A percentile compares a stretch with the other conserved stretches of the same genome.
Evolutionary conservation across 2,888 invertebrate species (phyloP).

Genomic region (Drosophila falleni): DNA sequence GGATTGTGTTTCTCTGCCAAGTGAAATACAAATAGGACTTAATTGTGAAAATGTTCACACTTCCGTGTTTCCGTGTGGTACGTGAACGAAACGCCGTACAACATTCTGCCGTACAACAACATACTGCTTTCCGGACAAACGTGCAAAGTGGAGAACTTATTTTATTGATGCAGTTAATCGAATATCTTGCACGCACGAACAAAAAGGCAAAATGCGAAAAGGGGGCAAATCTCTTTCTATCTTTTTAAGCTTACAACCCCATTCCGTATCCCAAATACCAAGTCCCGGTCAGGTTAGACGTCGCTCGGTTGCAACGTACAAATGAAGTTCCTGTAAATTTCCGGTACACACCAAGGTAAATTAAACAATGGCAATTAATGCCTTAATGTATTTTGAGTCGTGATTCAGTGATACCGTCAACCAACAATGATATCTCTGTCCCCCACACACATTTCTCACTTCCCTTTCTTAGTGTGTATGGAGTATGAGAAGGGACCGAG

Average conservation of each 20-base stretch:
- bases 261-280: neutral
- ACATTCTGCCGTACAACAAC: neutral
- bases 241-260: constrained; percentile 1
- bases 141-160: constrained; percentile 29
- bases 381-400: constrained; percentile 66
- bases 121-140: neutral
- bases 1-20: neutral
- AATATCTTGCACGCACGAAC: constrained; percentile 72
- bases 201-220: constrained; percentile 35
- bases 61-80: constrained; percentile 51
- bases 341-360: constrained; percentile 74
- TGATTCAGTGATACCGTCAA: constrained; percentile 56
- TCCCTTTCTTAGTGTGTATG: neutral
- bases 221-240: constrained; percentile 5
- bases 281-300: neutral
- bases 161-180: constrained; percentile 62
- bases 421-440: constrained; percentile 30
- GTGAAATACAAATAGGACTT: constrained; percentile 39
- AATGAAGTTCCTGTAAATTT: constrained; percentile 80
- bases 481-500: neutral
- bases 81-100: constrained; percentile 53
- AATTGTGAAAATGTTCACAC: constrained; percentile 64
- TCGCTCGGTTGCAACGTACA: constrained; percentile 49
- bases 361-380: constrained; percentile 79
- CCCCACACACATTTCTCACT: neutral